Conservation (phyloP, 2,113 vertebrate species). For the Lagopus muta region DNA sequence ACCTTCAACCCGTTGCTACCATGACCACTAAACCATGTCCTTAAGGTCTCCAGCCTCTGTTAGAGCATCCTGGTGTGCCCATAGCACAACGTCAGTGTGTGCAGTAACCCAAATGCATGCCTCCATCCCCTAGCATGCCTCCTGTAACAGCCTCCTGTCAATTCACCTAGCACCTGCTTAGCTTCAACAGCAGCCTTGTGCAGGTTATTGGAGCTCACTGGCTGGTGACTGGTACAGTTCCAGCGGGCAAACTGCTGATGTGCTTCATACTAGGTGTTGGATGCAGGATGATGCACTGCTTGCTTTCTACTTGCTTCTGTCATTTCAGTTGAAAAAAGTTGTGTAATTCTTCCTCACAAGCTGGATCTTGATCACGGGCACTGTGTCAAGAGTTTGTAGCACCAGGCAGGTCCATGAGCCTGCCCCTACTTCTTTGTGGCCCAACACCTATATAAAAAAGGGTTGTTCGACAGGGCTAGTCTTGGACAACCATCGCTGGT, state of each 20-base stretch:
- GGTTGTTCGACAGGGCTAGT: not conserved
- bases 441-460: accelerated
- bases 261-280: not conserved
- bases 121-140: too few relatives aligned
- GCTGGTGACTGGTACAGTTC: not conserved
- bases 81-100: too few relatives aligned
- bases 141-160: too few relatives aligned
- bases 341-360: not conserved
- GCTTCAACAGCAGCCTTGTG: not conserved
- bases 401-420: not conserved
- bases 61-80: too few relatives aligned
- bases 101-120: too few relatives aligned
- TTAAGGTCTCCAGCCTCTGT: too few relatives aligned
- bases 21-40: too few relatives aligned
- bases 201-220: not conserved
- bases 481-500: not conserved
- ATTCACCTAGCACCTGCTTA: not conserved
- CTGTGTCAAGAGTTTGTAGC: not conserved
- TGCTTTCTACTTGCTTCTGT: not conserved
- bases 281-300: not conserved
- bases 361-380: accelerated
- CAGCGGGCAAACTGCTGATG: not conserved
- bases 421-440: not conserved
- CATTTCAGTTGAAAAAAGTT: not conserved
- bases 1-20: too few relatives aligned